Evolutionary conservation across 2,797 vertebrate genomes (phyloP).

Genomic region (Emys orbicularis): DNA sequence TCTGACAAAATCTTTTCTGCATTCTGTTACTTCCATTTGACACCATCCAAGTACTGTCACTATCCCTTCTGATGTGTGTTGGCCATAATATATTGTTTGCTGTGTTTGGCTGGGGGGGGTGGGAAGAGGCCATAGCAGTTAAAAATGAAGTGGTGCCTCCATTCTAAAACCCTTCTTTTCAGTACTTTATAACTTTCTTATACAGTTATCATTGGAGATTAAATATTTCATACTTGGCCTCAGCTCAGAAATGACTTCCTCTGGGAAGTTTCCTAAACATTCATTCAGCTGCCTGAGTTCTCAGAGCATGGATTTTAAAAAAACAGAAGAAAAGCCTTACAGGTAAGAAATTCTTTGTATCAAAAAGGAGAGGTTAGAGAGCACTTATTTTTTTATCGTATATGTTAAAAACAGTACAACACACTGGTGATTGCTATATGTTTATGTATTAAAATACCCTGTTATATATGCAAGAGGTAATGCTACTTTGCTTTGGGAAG

Average conservation of each 20-base stretch:
- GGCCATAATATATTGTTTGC: not conserved
- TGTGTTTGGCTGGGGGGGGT: fast-evolving
- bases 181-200: conserved; percentile 21
- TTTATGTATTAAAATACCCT: not conserved
- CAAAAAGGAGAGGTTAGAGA: not conserved
- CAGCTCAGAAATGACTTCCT: conserved; percentile 40
- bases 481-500: not conserved
- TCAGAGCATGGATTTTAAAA: not conserved
- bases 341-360: not conserved
- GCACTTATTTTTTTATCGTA: not conserved
- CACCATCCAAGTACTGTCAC: conserved; percentile 63
- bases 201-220: conserved; percentile 59
- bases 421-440: not conserved
- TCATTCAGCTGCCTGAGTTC: not conserved
- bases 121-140: not conserved
- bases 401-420: not conserved
- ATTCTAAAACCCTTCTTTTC: not conserved
- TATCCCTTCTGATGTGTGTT: conserved; percentile 65
- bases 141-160: not conserved
- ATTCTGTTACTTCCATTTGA: conserved; percentile 72
- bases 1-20: conserved; percentile 72
- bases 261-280: conserved; percentile 28
- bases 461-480: conserved; percentile 29
- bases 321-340: not conserved
- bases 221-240: conserved; percentile 58